Base-by-base conservation (phyloP, 2,888 invertebrate species). In the Portevinia maculata region DNA sequence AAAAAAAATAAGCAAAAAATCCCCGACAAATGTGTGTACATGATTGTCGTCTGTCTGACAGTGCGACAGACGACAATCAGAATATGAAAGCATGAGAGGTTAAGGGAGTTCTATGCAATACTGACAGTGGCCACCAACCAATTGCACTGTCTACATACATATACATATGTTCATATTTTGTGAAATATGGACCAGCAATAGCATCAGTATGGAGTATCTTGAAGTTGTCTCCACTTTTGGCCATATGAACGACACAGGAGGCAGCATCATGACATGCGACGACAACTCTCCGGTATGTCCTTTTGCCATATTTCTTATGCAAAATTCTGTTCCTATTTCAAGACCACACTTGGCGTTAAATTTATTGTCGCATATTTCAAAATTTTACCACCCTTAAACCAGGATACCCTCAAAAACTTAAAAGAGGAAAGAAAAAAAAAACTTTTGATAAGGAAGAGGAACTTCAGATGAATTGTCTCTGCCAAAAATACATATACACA, bases 321-420 rank as follows among this genome's bases (percentile, higher is more conserved):
- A 75, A 79, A 75, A 57, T n/a, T 69, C 64, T 74, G 62, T 62
- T 79, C 79, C 55, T 9, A 74, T 69, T 79, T 79, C 74, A 74
- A 69, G 79, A 79, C 79, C 79, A 75, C 60, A 79, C 57, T 79
- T 81, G 75, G 44, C 70, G 69, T 70, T 70, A 62, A 75, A 81
- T 81, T 81, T 81, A 81, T 65, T 70, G 69, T 64, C 57, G 69
- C 79, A 81, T 75, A 81, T 75, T 81, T 75, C 75, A 75, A 32
- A 81, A 64, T 57, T 37, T 67, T 55, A 69, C 50, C 50, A 21
- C 15, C 46, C 48, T 24, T 19, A 21, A 5, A 9, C 17, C 11
- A 1, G 21, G 19, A 11, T 15, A 21, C 21, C 11, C 71, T 21
- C 70, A 44, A 39, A 19, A 57, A 28, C 1, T 15, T 24, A 15